These are phyloP conservation scores for Folsomia manolachei DNA, from an alignment of 2,888 invertebrate species.

Conservation along the genomic window DNA sequence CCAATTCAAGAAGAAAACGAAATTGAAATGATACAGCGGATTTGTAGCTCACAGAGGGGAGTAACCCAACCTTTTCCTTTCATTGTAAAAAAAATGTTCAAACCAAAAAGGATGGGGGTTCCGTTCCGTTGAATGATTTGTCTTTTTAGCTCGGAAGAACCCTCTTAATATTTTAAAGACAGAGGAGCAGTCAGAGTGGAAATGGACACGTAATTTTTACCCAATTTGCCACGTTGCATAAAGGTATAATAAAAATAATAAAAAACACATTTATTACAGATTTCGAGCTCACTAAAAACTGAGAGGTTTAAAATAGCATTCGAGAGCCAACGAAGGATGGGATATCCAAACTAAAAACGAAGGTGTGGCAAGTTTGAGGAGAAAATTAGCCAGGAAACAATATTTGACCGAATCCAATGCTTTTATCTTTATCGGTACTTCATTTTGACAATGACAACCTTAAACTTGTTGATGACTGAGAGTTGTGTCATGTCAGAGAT, in stretches of 20 bases:
- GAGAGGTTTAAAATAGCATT: too few species aligned
- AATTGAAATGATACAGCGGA: conserved; percentile 21
- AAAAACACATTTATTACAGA: too few species aligned
- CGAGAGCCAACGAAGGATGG: neutral
- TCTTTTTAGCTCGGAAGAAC: neutral
- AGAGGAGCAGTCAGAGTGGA: too few species aligned
- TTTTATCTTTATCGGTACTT: neutral
- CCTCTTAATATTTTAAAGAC: too few species aligned
- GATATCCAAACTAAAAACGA: too few species aligned
- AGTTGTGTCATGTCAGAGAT: neutral
- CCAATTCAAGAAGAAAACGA: neutral
- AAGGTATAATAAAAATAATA: too few species aligned
- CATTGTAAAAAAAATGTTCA: neutral
- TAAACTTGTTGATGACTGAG: neutral
- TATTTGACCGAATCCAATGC: neutral
- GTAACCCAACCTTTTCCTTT: neutral
- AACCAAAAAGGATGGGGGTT: too few species aligned
- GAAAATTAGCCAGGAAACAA: neutral
- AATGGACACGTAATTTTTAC: conserved; percentile 14
- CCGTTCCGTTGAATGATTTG: neutral
- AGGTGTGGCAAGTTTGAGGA: neutral
- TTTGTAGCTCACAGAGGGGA: conserved; percentile 5
- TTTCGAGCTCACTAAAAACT: too few species aligned
- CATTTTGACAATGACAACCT: conserved; percentile 2
- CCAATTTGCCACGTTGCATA: conserved; percentile 13